A percentile compares a stretch with the other conserved stretches of the same genome.
These are phyloP conservation scores for Promerops cafer DNA, from an alignment of 2,113 vertebrate genomes.

Conservation along the genomic window DNA sequence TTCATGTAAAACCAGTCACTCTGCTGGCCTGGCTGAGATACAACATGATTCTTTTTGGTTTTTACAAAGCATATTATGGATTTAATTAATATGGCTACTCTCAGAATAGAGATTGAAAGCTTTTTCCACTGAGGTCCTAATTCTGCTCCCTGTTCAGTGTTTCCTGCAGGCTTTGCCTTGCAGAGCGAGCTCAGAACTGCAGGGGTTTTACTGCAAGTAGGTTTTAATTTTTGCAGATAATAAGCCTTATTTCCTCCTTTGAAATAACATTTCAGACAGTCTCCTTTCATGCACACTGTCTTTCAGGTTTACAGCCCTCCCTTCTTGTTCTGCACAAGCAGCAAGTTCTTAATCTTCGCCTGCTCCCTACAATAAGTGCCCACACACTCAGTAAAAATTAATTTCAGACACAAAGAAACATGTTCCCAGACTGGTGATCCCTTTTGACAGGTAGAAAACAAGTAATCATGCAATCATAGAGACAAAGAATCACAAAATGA, in stretches of 20 bases:
- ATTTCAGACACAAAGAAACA: not conserved
- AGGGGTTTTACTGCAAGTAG: not conserved
- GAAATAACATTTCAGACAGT: not conserved
- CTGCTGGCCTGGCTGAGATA: not conserved
- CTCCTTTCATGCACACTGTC: not conserved
- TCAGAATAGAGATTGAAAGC: not conserved
- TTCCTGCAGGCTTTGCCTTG: not conserved
- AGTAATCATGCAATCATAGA: not conserved
- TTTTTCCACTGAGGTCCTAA: not conserved
- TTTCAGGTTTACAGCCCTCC: not conserved
- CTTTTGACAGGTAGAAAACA: not conserved
- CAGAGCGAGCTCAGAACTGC: not conserved
- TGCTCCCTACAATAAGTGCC: not conserved
- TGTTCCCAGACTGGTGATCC: not conserved
- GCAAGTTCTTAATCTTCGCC: not conserved
- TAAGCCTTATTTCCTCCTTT: not conserved
- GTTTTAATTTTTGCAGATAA: not conserved
- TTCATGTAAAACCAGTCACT: conserved; percentile 14
- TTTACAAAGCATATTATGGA: not conserved
- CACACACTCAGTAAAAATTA: not conserved
- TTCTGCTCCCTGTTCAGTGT: not conserved
- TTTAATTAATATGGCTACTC: not conserved
- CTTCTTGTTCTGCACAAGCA: not conserved
- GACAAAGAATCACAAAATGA: not conserved
- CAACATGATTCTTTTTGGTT: not conserved